Evolutionary conservation across 1,140 invertebrate species (phyloP).

Genomic region (Anthonomus grandis): DNA sequence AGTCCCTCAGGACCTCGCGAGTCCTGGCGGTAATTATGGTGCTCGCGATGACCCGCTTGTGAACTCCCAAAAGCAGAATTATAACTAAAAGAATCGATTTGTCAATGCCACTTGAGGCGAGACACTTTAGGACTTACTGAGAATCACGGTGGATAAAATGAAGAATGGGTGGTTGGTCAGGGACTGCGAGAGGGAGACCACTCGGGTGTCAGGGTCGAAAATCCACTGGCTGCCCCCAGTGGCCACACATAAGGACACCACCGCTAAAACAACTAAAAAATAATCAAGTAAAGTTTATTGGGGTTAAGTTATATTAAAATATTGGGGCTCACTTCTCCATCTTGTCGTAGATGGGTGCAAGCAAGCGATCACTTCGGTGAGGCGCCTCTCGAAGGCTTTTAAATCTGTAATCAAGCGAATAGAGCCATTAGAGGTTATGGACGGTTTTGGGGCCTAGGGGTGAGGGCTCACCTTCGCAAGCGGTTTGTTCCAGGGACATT

Average conservation of each 20-base stretch:
- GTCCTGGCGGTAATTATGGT: slow-evolving; percentile 92
- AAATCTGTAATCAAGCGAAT: slow-evolving; percentile 72
- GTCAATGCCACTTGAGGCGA: no score
- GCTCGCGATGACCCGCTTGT: slow-evolving; percentile 92
- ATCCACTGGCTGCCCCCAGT: slow-evolving; percentile 94
- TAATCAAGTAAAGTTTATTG: background rate
- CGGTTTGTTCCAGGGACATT: slow-evolving; percentile 73
- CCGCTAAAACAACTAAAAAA: slow-evolving; percentile 76
- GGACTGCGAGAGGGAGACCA: slow-evolving; percentile 86
- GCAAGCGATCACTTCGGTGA: slow-evolving; percentile 95
- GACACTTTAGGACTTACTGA: slow-evolving; percentile 68
- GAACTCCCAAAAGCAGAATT: slow-evolving; percentile 88
- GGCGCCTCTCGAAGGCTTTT: slow-evolving; percentile 91
- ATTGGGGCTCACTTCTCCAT: slow-evolving; percentile 78
- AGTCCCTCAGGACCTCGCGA: slow-evolving; percentile 84
- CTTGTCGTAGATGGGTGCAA: slow-evolving; percentile 85
- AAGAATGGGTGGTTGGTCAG: slow-evolving; percentile 95
- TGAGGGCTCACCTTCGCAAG: slow-evolving; percentile 63
- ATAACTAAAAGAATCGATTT: slow-evolving; percentile 68
- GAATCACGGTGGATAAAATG: slow-evolving; percentile 79
- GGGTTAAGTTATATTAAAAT: background rate
- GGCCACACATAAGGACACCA: slow-evolving; percentile 84
- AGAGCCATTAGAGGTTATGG: slow-evolving; percentile 43
- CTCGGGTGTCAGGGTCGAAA: slow-evolving; percentile 83
- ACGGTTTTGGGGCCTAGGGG: slow-evolving; percentile 25